These are phyloP conservation scores for Rapana venosa DNA, from an alignment of 2,888 invertebrate genomes.

Conservation along the genomic window DNA sequence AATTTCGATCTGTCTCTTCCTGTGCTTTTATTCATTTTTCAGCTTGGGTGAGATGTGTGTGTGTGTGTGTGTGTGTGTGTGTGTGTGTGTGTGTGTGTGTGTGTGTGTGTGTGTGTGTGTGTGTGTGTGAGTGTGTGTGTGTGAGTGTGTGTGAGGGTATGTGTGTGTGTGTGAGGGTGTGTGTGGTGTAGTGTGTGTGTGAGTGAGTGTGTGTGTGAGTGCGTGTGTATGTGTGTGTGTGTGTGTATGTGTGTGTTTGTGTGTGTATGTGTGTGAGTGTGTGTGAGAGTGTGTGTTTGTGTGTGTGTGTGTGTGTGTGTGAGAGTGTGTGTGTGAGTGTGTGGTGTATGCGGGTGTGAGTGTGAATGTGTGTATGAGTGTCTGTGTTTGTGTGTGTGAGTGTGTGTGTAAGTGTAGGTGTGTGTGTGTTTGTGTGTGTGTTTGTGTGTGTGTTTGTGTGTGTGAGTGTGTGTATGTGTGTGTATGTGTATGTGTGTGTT, in stretches of 20 bases:
- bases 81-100: not conserved
- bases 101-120: not conserved
- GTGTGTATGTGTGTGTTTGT: not conserved
- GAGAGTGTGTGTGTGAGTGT: too few relatives aligned
- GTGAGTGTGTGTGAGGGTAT: not conserved
- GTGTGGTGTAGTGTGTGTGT: not conserved
- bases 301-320: not conserved
- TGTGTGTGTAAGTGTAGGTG: too few relatives aligned
- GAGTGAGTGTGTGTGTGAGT: not conserved
- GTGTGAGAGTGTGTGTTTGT: not conserved
- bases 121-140: not conserved
- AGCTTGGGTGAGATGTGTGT: not conserved
- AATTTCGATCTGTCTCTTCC: too few relatives aligned
- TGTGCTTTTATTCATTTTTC: too few relatives aligned
- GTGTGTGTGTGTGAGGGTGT: not conserved
- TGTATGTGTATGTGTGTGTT: not conserved
- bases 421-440: too few relatives aligned
- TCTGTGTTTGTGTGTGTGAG: too few relatives aligned
- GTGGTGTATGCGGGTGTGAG: too few relatives aligned
- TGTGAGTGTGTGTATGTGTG: not conserved
- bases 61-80: not conserved
- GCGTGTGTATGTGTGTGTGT: constrained; percentile 1
- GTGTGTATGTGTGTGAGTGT: constrained; percentile 1
- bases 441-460: constrained; percentile 1
- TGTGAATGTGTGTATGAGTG: too few relatives aligned